Conservation (phyloP, 2,113 vertebrate genomes). For the Regulus satrapa region DNA sequence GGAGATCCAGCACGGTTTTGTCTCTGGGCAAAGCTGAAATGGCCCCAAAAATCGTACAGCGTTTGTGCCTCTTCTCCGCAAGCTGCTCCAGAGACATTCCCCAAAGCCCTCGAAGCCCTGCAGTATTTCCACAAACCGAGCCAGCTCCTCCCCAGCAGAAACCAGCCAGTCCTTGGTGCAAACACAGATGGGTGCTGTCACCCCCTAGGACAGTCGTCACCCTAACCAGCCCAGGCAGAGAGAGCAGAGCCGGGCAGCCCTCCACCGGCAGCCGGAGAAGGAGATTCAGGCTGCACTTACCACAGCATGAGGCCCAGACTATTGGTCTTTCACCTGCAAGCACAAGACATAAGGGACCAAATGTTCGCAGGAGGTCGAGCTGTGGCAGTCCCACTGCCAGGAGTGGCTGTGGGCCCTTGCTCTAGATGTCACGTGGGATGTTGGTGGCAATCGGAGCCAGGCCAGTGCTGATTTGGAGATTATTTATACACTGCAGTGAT, state of each 20-base stretch:
- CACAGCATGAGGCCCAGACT: neutral
- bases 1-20: neutral
- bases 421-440: accelerated
- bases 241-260: neutral
- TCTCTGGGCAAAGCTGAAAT: neutral
- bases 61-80: neutral
- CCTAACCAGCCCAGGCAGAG: neutral
- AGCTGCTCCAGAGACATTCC: neutral
- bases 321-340: slow-evolving; percentile 51
- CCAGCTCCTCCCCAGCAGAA: neutral
- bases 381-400: neutral
- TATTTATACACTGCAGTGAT: neutral
- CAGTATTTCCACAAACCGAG: neutral
- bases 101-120: accelerated
- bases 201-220: accelerated
- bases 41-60: neutral
- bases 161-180: neutral
- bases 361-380: accelerated
- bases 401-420: neutral
- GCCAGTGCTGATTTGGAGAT: neutral
- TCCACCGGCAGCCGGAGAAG: neutral
- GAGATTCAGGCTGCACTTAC: slow-evolving; percentile 40
- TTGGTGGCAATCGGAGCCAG: accelerated
- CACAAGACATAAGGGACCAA: slow-evolving; percentile 18
- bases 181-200: accelerated